Evolutionary conservation across 2,113 vertebrate genomes (phyloP).

Genomic region (Phaethon lepturus): DNA sequence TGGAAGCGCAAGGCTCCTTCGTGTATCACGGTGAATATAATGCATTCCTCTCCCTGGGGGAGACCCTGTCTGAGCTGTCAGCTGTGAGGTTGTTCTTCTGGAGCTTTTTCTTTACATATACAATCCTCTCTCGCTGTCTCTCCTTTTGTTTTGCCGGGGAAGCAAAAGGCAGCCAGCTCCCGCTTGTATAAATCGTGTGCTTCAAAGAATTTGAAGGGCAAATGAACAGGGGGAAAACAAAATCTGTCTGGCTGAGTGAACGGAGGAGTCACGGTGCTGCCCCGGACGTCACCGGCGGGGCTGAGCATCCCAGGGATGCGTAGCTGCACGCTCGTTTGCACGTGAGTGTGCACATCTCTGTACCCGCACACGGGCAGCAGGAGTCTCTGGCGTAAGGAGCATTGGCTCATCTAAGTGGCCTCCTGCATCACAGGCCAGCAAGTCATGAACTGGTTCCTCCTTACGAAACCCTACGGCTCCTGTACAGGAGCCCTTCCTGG

Average conservation of each 20-base stretch:
- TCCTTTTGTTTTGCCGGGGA: background rate
- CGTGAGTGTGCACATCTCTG: background rate
- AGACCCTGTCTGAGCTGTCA: slow-evolving; percentile 32
- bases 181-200: background rate
- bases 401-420: background rate
- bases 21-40: slow-evolving; percentile 28
- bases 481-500: background rate
- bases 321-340: background rate
- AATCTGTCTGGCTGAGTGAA: background rate
- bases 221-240: background rate
- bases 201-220: slow-evolving; percentile 15
- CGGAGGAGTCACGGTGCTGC: background rate
- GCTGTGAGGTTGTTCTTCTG: slow-evolving; percentile 22
- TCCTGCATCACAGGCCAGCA: background rate
- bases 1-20: background rate
- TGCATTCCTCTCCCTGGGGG: background rate
- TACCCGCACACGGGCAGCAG: background rate
- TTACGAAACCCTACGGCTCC: background rate
- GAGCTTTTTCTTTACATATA: background rate
- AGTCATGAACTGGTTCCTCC: background rate
- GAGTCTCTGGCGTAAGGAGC: background rate
- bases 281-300: accelerated
- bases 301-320: accelerated
- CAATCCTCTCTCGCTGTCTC: background rate
- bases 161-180: background rate